A percentile compares a stretch with the other conserved stretches of the same genome.
Evolutionary conservation across 2,797 vertebrate species (phyloP).

Genomic region (Helostoma temminkii): DNA sequence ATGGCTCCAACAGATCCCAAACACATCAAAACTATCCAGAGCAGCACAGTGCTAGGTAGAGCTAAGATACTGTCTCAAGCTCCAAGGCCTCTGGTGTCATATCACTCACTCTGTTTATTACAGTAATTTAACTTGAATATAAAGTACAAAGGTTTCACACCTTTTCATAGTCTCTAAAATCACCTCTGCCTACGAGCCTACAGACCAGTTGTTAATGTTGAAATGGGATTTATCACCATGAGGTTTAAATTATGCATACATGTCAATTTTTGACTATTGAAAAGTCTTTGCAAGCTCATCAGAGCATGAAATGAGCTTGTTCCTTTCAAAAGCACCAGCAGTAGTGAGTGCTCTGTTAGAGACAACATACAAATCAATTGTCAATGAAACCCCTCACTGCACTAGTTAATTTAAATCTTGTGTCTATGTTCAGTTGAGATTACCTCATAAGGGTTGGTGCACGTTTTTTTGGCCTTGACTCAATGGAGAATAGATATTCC

Average conservation of each 20-base stretch:
- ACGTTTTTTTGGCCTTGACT: no score
- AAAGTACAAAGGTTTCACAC: conserved; percentile 19
- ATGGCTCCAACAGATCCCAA: no score
- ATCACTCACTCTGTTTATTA: neutral
- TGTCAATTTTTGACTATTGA: conserved; percentile 50
- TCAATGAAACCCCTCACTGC: conserved; percentile 48
- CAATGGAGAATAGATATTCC: no score
- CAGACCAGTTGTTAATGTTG: conserved; percentile 24
- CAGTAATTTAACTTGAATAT: neutral
- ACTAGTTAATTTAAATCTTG: no score
- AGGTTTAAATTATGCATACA: conserved; percentile 59
- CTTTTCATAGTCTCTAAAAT: conserved; percentile 28
- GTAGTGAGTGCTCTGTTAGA: conserved; percentile 43
- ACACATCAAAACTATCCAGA: no score
- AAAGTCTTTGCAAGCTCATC: conserved; percentile 70
- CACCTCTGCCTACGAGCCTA: neutral
- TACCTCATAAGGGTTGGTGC: no score
- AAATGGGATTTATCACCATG: conserved; percentile 40
- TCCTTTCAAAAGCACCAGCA: conserved; percentile 71
- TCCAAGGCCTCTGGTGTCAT: no score
- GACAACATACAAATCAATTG: conserved; percentile 69
- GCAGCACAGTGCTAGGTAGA: no score
- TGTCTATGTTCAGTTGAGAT: no score
- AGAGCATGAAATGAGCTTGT: conserved; percentile 83
- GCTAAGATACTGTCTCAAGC: no score